Percentiles rank a stretch among this genome's conserved stretches.
Evolutionary conservation across 2,797 vertebrate species (phyloP).

Genomic region (Falco concolor): DNA sequence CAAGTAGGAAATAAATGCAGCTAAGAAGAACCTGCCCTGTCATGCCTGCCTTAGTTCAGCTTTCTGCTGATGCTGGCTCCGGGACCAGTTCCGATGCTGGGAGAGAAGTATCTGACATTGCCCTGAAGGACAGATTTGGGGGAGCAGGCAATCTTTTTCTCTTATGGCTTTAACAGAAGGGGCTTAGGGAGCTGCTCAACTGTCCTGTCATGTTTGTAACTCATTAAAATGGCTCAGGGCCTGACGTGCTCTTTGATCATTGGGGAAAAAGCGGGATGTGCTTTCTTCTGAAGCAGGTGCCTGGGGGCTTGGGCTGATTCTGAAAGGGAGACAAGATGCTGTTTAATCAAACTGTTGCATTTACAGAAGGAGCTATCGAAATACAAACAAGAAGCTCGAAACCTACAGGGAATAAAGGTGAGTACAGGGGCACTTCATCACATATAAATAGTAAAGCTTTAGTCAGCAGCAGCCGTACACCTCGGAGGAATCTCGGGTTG

Average conservation of each 20-base stretch:
- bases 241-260: not conserved
- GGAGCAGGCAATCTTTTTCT: not conserved
- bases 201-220: not conserved
- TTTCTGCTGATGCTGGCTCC: not conserved
- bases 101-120: not conserved
- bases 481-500: not conserved
- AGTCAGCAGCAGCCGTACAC: not conserved
- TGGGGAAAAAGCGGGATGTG: not conserved
- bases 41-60: not conserved
- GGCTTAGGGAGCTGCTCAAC: not conserved
- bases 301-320: not conserved
- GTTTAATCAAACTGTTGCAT: conserved; percentile 47
- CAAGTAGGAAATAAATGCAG: not conserved
- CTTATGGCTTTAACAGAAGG: not conserved
- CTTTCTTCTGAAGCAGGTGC: not conserved
- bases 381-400: conserved; percentile 92
- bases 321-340: not conserved
- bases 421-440: not conserved
- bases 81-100: not conserved
- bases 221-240: not conserved
- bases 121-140: not conserved
- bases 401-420: conserved; percentile 93
- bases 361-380: conserved; percentile 89
- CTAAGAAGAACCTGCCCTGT: not conserved
- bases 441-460: not conserved